Evolutionary conservation across 2,888 invertebrate genomes (phyloP).

Genomic region (Drosophila borealis): DNA sequence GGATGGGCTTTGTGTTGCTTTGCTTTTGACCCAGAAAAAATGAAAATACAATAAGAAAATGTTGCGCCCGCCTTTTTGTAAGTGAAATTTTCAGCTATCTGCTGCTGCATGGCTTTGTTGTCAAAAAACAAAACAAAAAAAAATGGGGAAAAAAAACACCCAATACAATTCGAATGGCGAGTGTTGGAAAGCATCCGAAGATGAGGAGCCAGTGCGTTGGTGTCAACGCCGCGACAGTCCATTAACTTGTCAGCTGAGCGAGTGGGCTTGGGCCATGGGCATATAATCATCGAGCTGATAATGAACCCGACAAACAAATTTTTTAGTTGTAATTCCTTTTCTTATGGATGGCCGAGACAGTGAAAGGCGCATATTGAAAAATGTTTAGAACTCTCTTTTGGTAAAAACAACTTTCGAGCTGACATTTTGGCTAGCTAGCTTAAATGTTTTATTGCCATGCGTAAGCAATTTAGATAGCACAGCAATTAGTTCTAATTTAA

Average conservation of each 20-base stretch:
- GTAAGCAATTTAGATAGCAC: neutral
- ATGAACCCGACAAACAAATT: slow-evolving; percentile 54
- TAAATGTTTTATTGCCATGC: neutral
- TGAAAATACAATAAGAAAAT: slow-evolving; percentile 78
- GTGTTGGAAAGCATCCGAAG: slow-evolving; percentile 40
- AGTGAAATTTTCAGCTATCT: slow-evolving; percentile 69
- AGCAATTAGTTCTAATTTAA: neutral
- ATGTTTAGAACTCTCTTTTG: slow-evolving; percentile 33
- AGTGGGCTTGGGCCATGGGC: slow-evolving; percentile 43
- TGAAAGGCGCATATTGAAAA: slow-evolving; percentile 36
- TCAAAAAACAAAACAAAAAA: slow-evolving; percentile 16
- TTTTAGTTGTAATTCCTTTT: slow-evolving; percentile 16
- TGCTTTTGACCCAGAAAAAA: slow-evolving; percentile 74
- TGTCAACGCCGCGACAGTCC: slow-evolving; percentile 57
- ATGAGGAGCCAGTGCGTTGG: slow-evolving; percentile 46
- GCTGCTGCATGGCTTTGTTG: slow-evolving; percentile 40
- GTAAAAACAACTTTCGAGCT: slow-evolving; percentile 23
- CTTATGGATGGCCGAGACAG: slow-evolving; percentile 20
- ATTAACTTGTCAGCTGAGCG: slow-evolving; percentile 47
- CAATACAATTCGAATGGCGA: slow-evolving; percentile 42
- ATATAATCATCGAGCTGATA: slow-evolving; percentile 69
- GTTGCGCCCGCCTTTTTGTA: slow-evolving; percentile 72
- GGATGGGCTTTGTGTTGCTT: slow-evolving; percentile 69
- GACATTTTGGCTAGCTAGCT: neutral
- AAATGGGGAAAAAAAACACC: slow-evolving; percentile 4